Base-by-base conservation (phyloP, 1,140 invertebrate species). In the Heliconius melpomene region DNA sequence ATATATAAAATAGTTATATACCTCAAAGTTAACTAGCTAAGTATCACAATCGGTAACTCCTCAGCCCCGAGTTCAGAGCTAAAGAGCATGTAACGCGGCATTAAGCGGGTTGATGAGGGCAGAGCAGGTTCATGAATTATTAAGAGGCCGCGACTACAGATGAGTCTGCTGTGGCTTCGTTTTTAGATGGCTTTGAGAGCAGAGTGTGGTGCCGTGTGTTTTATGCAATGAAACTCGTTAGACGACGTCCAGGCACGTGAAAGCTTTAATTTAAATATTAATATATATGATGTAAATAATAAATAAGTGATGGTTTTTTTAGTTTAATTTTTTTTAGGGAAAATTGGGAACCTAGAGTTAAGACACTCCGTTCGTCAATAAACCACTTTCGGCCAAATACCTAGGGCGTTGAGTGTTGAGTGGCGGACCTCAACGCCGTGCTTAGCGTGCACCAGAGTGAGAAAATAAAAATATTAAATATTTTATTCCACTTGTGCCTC, bases 41-140 rank as follows among this genome's bases (percentile, higher is more conserved):
- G 57, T 70, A 71, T 70, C 60, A 26, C 75, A 76, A 76, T 71
- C 40, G 70, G 76, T 72, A 72, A 38, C 76, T 72, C 76, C 70
- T 52, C 72, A 77, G 46, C 38, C 20, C 18, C 29, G 23, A 40
- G 66, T 77, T 72, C 70, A 54, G 46, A 77, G 66, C 50, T 77
- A 77, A 77, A 77, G 76, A 77, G 76, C 76, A 72, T 77, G 76
- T 77, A 72, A 77, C 76, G 76, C 70, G 70, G 76, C 72, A 72
- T 77, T 77, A 77, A 77, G 70, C 76, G 76, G 29, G 76, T 77
- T 77, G 76, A 77, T 77, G 76, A 77, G 70, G 76, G 70, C 76
- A 29, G 76, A 77, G 66, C 46, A 52, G 70, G 76, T 77, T 77
- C 76, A 77, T 77, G 76, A 77, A 77, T 77, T 77, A 77, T 77